A percentile compares a stretch with the other conserved stretches of the same genome.
These are phyloP conservation scores for Nycticebus coucang DNA, from an alignment of 2,113 vertebrate species.

Conservation along the genomic window DNA sequence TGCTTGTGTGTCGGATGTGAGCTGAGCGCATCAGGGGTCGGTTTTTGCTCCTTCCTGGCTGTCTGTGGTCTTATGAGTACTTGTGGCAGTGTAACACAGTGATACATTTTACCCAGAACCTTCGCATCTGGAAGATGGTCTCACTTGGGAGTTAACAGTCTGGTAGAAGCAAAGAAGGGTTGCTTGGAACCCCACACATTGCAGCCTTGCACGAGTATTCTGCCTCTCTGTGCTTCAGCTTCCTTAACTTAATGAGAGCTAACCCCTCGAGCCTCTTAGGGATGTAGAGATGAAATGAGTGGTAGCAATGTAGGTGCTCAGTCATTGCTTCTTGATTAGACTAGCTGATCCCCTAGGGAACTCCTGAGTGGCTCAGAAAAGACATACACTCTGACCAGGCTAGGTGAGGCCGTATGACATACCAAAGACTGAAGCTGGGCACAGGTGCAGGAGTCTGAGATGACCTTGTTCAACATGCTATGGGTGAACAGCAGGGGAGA, in stretches of 20 bases:
- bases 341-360: background rate
- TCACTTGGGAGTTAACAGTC: background rate
- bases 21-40: fast-evolving
- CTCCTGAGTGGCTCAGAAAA: background rate
- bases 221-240: background rate
- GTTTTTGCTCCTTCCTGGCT: background rate
- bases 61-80: background rate
- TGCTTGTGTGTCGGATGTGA: background rate
- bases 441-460: background rate
- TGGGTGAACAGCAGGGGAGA: background rate
- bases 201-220: background rate
- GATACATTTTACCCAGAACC: background rate
- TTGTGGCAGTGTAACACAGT: background rate
- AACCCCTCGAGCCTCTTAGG: background rate
- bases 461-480: background rate
- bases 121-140: background rate
- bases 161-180: background rate
- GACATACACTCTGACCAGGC: background rate
- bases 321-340: background rate
- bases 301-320: background rate
- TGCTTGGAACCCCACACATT: fast-evolving
- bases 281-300: background rate
- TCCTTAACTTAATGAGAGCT: background rate
- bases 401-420: background rate
- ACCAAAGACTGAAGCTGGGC: background rate